Conservation (phyloP, 2,113 vertebrate genomes). For the Entomyzon cyanotis region DNA sequence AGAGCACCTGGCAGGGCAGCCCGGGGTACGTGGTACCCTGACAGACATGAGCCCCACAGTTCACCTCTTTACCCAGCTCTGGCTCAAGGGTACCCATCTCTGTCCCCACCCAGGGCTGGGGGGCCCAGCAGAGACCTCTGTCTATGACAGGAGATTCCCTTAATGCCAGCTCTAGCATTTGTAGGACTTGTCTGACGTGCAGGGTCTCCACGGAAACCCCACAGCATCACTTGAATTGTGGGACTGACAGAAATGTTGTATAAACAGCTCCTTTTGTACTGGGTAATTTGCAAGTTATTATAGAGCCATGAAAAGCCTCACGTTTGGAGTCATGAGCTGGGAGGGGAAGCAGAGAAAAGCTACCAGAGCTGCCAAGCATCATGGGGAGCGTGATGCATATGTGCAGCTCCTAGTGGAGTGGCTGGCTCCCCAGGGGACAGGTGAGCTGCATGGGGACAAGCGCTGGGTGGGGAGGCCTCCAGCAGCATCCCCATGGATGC, state of each 20-base stretch:
- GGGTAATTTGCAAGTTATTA: slow-evolving; percentile 66
- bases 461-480: not conserved
- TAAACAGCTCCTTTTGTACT: slow-evolving; percentile 62
- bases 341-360: not conserved
- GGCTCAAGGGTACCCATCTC: not conserved
- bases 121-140: not conserved
- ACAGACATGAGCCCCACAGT: not conserved
- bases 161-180: slow-evolving; percentile 4
- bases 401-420: not conserved
- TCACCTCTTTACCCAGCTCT: not conserved
- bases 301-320: slow-evolving; percentile 55
- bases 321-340: slow-evolving; percentile 25
- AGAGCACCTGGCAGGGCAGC: not conserved
- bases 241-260: slow-evolving; percentile 59
- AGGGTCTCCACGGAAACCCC: slow-evolving; percentile 58
- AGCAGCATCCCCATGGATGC: fast-evolving
- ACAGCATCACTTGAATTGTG: slow-evolving; percentile 1
- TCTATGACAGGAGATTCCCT: slow-evolving; percentile 11
- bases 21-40: not conserved
- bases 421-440: not conserved
- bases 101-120: not conserved
- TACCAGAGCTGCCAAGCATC: not conserved
- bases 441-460: not conserved
- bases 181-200: not conserved
- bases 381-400: not conserved